These are phyloP conservation scores for Gymnosoma rotundatum DNA, from an alignment of 2,888 invertebrate species.

Conservation along the genomic window DNA sequence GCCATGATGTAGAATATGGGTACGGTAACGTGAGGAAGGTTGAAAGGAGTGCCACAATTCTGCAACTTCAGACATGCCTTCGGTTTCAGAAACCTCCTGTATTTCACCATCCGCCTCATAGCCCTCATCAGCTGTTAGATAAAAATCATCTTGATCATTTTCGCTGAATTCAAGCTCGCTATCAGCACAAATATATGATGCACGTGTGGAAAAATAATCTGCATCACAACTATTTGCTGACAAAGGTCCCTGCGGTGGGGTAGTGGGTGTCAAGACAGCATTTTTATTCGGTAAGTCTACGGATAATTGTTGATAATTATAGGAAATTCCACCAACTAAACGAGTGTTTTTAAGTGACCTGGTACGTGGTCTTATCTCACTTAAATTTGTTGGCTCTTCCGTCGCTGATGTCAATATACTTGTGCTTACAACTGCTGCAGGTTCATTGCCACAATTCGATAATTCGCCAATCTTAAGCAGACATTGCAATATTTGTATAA, in stretches of 20 bases:
- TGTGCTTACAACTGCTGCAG: constrained; percentile 72
- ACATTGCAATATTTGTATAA: constrained; percentile 80
- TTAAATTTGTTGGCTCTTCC: constrained; percentile 42
- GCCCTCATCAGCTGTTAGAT: constrained; percentile 81
- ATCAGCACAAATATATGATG: constrained; percentile 78
- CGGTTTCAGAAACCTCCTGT: constrained; percentile 78
- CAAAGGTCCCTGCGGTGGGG: constrained; percentile 72
- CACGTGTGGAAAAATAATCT: constrained; percentile 79
- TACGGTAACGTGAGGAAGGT: constrained; percentile 80
- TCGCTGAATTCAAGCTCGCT: constrained; percentile 81
- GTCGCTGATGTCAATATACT: constrained; percentile 63
- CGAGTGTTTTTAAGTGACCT: constrained; percentile 73
- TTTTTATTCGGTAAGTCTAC: constrained; percentile 76
- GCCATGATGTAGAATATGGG: constrained; percentile 80
- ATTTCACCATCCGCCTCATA: constrained; percentile 82
- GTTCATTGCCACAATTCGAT: constrained; percentile 75
- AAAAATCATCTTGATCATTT: constrained; percentile 79
- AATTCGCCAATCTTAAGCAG: constrained; percentile 80
- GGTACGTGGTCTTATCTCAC: constrained; percentile 71
- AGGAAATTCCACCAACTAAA: constrained; percentile 48
- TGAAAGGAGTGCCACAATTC: constrained; percentile 78
- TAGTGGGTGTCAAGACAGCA: constrained; percentile 73
- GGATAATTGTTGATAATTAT: constrained; percentile 59
- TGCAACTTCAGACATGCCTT: constrained; percentile 74
- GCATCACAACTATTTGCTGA: constrained; percentile 77